Conservation (phyloP, 2,113 vertebrate species). For the Grammomys dolichurus region DNA sequence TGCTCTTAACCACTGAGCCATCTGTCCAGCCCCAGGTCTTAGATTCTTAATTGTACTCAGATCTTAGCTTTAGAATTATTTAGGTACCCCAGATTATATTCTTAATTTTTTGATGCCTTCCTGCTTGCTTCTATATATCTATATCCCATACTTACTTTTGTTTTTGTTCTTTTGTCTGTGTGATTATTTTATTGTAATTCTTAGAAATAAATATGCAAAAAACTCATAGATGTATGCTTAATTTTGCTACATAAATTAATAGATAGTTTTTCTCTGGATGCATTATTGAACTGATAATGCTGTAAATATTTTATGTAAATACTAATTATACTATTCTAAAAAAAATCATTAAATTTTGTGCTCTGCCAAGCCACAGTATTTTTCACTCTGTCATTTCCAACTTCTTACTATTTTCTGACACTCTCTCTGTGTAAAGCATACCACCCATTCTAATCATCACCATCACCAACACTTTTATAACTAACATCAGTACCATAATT, state of each 20-base stretch:
- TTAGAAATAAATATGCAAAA: constrained; percentile 20
- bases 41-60: background rate
- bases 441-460: background rate
- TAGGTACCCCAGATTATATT: background rate
- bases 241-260: background rate
- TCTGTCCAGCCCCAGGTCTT: too few relatives aligned
- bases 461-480: background rate
- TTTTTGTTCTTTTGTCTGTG: background rate
- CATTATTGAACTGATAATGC: background rate
- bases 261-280: background rate
- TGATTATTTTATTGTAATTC: background rate
- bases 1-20: too few relatives aligned
- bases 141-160: background rate
- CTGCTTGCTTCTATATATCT: background rate
- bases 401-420: rapidly evolving
- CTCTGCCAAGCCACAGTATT: background rate
- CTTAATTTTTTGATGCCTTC: background rate
- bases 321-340: background rate
- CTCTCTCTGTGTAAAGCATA: background rate
- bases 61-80: background rate
- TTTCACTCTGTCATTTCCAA: background rate
- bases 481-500: background rate
- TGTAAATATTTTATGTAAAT: background rate
- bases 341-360: background rate
- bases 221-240: background rate